These are phyloP conservation scores for Portunus trituberculatus DNA, from an alignment of 1,140 invertebrate genomes.

Conservation along the genomic window DNA sequence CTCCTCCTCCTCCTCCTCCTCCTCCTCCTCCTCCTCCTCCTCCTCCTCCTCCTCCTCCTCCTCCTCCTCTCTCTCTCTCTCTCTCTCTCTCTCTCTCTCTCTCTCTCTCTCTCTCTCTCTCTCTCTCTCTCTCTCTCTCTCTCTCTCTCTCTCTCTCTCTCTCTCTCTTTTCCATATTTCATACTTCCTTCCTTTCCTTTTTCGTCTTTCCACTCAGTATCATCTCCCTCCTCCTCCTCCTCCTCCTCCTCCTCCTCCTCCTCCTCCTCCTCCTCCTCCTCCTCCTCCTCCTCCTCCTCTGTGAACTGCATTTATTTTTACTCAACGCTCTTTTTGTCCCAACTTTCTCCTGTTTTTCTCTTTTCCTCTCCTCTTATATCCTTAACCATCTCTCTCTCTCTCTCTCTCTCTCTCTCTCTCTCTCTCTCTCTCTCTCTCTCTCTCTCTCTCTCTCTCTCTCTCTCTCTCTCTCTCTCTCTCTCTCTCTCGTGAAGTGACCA, in stretches of 20 bases:
- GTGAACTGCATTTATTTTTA: neutral
- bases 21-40: neutral
- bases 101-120: neutral
- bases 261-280: neutral
- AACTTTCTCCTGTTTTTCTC: neutral
- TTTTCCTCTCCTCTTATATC: neutral
- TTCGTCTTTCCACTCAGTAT: too few species aligned
- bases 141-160: neutral
- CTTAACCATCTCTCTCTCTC: neutral
- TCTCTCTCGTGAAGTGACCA: too few species aligned
- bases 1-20: neutral
- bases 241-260: neutral
- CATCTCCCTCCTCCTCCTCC: neutral
- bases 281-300: neutral
- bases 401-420: neutral
- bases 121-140: conserved; percentile 3
- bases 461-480: too few species aligned
- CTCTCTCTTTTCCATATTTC: neutral
- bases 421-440: too few species aligned
- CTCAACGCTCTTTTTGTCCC: too few species aligned
- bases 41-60: neutral
- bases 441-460: too few species aligned
- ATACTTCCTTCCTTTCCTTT: neutral
- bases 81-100: neutral
- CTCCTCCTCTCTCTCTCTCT: neutral